phyloP scores from a whole-genome alignment of 2,888 invertebrate genomes.

The Leucoma salicis region DNA sequence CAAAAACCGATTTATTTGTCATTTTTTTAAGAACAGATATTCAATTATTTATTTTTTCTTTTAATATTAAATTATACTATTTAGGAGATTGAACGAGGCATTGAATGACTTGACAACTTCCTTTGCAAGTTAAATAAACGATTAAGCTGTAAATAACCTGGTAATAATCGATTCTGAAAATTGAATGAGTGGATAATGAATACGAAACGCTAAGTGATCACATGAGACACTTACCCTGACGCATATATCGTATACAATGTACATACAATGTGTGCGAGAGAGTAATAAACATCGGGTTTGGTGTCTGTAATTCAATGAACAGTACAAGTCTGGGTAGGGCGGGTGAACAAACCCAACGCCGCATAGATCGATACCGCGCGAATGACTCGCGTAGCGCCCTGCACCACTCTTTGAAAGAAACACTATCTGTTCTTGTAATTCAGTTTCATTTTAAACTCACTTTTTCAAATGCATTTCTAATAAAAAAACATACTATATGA shows the following conservation, averaged over 20 bases:
- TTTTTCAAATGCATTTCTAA: background rate
- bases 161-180: too few species aligned
- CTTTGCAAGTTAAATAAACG: too few species aligned
- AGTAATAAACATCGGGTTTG: slow-evolving; percentile 33
- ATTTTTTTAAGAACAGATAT: too few species aligned
- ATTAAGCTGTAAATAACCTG: too few species aligned
- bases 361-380: slow-evolving; percentile 42
- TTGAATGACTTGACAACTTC: too few species aligned
- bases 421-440: slow-evolving; percentile 17
- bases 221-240: background rate
- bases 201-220: background rate
- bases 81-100: too few species aligned
- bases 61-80: too few species aligned
- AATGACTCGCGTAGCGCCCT: slow-evolving; percentile 29
- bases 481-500: too few species aligned
- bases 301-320: slow-evolving; percentile 42
- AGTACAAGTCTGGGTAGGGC: slow-evolving; percentile 30
- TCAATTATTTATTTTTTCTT: too few species aligned
- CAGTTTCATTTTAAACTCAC: background rate
- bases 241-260: slow-evolving; percentile 11
- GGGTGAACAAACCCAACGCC: slow-evolving; percentile 42
- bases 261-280: slow-evolving; percentile 24
- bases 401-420: slow-evolving; percentile 33
- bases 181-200: background rate
- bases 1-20: too few species aligned